phyloP scores from a whole-genome alignment of 2,888 invertebrate genomes.

The Anodontia alba region DNA sequence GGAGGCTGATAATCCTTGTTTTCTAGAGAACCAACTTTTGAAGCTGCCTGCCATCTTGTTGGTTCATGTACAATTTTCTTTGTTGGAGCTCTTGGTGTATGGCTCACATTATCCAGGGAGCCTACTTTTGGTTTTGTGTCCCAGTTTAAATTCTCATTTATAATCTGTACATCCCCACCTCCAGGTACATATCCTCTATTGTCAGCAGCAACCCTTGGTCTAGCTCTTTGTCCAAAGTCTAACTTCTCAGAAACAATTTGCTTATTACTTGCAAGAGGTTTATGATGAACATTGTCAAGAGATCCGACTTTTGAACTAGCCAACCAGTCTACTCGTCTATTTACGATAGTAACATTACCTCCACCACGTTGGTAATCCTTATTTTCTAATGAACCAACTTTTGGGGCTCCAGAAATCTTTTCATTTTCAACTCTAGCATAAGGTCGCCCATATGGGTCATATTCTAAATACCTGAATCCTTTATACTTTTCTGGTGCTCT shows the following conservation, averaged over 20 bases:
- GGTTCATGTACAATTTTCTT: conserved; percentile 50
- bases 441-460: conserved; percentile 57
- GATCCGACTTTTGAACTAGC: conserved; percentile 70
- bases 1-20: conserved; percentile 63
- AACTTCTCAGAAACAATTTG: conserved; percentile 61
- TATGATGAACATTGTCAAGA: conserved; percentile 66
- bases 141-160: conserved; percentile 62
- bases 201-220: conserved; percentile 93
- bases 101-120: conserved; percentile 73
- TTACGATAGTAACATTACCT: conserved; percentile 59
- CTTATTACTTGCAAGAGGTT: conserved; percentile 62
- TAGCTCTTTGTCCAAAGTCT: conserved; percentile 87
- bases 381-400: conserved; percentile 96
- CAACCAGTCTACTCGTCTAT: conserved; percentile 49
- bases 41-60: conserved; percentile 47
- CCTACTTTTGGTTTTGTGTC: conserved; percentile 72
- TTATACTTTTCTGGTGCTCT: conserved; percentile 39
- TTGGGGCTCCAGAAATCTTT: conserved; percentile 90
- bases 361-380: conserved; percentile 90
- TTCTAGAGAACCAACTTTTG: conserved; percentile 72
- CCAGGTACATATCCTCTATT: conserved; percentile 52
- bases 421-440: conserved; percentile 58
- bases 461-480: conserved; percentile 57
- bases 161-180: conserved; percentile 61
- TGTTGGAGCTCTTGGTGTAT: conserved; percentile 70